phyloP scores from a whole-genome alignment of 1,140 invertebrate genomes.

The Piezodorus guildinii region DNA sequence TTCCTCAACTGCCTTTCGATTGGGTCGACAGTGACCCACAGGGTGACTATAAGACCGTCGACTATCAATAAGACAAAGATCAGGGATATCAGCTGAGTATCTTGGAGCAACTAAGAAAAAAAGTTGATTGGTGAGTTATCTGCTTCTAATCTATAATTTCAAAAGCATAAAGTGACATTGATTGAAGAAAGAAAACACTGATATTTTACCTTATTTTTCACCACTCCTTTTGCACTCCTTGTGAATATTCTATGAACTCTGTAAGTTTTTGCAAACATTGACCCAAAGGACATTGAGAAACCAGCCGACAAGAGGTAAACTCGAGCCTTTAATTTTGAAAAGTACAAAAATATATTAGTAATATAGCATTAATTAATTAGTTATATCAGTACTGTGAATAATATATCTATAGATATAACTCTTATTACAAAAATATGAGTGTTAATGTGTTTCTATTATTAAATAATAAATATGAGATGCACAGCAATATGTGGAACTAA shows the following conservation, averaged over 20 bases:
- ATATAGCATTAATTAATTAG: too few species aligned
- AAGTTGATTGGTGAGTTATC: too few species aligned
- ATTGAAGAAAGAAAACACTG: neutral
- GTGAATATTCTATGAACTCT: constrained; percentile 77
- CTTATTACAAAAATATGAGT: too few species aligned
- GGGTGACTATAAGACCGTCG: constrained; percentile 62
- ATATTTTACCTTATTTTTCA: constrained; percentile 46
- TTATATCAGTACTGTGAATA: too few species aligned
- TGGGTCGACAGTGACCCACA: constrained; percentile 72
- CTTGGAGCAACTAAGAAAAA: constrained; percentile 53
- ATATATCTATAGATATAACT: too few species aligned
- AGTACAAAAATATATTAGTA: too few species aligned
- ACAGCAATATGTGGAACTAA: too few species aligned
- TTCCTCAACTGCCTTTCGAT: constrained; percentile 74
- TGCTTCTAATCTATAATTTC: too few species aligned
- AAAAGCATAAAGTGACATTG: neutral
- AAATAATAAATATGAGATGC: too few species aligned
- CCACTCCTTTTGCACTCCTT: constrained; percentile 48
- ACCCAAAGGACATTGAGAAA: constrained; percentile 76
- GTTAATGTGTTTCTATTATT: too few species aligned
- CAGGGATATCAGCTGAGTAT: constrained; percentile 67
- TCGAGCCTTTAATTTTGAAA: constrained; percentile 49
- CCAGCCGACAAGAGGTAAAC: constrained; percentile 77
- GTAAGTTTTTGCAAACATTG: constrained; percentile 84
- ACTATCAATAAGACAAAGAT: constrained; percentile 65